phyloP scores from a whole-genome alignment of 2,113 vertebrate species.

The Climacteris rufus region DNA sequence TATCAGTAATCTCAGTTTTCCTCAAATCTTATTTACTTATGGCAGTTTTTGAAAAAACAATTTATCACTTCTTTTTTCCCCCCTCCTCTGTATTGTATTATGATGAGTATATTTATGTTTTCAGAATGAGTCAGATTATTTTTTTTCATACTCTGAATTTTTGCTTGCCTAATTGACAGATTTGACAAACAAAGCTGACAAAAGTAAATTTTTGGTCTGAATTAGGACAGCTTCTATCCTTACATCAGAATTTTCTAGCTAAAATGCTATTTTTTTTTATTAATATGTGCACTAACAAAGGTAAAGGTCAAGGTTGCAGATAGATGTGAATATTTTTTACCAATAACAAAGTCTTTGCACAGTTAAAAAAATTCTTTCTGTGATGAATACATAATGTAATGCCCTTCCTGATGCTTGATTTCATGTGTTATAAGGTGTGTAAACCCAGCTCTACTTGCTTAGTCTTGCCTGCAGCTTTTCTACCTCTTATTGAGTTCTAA shows the following conservation, averaged over 20 bases:
- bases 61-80: rapidly evolving
- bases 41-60: background rate
- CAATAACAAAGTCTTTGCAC: background rate
- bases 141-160: background rate
- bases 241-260: background rate
- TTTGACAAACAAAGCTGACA: background rate
- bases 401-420: background rate
- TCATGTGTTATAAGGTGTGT: background rate
- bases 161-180: background rate
- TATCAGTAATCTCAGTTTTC: background rate
- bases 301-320: background rate
- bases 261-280: background rate
- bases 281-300: background rate
- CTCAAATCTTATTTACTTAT: background rate
- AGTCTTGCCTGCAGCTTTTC: background rate
- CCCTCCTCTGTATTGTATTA: background rate
- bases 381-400: background rate
- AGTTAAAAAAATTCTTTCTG: background rate
- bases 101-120: background rate
- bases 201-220: background rate
- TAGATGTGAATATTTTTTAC: background rate
- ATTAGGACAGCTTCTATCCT: background rate
- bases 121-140: background rate
- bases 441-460: background rate
- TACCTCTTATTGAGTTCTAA: background rate